These are phyloP conservation scores for Conops quadrifasciatus DNA, from an alignment of 2,888 invertebrate genomes.

Conservation along the genomic window DNA sequence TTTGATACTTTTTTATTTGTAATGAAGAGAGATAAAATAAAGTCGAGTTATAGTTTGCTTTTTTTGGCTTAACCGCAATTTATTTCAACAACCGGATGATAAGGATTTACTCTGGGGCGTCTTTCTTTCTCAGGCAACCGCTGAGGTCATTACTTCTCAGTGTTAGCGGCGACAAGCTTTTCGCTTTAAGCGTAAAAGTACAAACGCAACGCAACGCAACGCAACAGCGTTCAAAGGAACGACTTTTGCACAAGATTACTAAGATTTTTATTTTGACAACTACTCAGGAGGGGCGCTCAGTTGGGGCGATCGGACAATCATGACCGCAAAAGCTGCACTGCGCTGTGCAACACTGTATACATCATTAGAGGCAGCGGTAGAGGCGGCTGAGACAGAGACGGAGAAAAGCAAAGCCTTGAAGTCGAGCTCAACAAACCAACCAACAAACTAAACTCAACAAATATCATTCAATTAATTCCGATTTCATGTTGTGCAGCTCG, in stretches of 20 bases:
- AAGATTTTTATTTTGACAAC: not conserved
- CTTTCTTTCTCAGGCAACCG: too few species aligned
- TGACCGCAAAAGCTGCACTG: not conserved
- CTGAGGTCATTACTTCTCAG: too few species aligned
- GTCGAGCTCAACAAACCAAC: not conserved
- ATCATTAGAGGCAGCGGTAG: too few species aligned
- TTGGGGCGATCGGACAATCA: constrained; percentile 2
- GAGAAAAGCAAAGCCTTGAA: not conserved
- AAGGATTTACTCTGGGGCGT: too few species aligned
- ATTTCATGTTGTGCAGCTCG: constrained; percentile 16
- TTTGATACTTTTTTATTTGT: too few species aligned
- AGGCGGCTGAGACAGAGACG: not conserved
- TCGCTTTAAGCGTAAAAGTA: too few species aligned
- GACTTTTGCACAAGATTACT: not conserved
- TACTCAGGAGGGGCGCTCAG: not conserved
- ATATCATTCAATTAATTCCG: constrained; percentile 33
- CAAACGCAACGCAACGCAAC: not conserved
- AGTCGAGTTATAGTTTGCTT: too few species aligned
- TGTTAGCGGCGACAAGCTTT: too few species aligned
- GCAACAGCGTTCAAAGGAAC: not conserved
- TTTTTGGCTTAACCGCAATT: too few species aligned
- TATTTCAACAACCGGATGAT: too few species aligned
- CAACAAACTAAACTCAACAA: constrained; percentile 22
- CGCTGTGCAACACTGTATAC: too few species aligned
- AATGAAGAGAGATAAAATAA: too few species aligned